Evolutionary conservation across 2,113 vertebrate species (phyloP).

Genomic region (Ophthalmolycus amberensis): DNA sequence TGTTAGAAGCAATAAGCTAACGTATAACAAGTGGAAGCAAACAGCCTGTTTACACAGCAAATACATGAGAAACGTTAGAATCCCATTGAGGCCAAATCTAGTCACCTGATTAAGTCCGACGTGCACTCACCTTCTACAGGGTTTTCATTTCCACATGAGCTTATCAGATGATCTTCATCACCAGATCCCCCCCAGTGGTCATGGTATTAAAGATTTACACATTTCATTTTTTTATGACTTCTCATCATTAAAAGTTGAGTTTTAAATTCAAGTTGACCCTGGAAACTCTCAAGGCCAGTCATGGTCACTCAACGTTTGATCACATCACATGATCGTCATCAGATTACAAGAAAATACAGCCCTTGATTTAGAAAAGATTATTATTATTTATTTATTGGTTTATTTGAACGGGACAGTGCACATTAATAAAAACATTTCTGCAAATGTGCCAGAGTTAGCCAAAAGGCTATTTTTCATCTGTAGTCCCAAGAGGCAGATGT

Average conservation of each 20-base stretch:
- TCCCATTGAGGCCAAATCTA: background rate
- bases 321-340: background rate
- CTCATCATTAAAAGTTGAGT: background rate
- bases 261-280: background rate
- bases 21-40: background rate
- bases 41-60: background rate
- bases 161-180: background rate
- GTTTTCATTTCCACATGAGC: background rate
- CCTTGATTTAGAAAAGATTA: background rate
- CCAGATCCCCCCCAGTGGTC: background rate
- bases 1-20: background rate
- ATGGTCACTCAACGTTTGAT: background rate
- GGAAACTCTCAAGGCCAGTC: background rate
- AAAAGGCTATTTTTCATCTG: too few relatives aligned
- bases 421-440: too few relatives aligned
- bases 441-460: too few relatives aligned
- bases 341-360: background rate
- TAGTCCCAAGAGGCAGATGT: too few relatives aligned
- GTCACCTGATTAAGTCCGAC: background rate
- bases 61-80: background rate
- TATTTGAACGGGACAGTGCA: too few relatives aligned
- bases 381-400: too few relatives aligned
- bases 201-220: background rate
- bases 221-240: too few relatives aligned
- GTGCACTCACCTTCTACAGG: background rate